Percentiles rank a stretch among this genome's conserved stretches.
These are phyloP conservation scores for Glomeris maerens DNA, from an alignment of 1,140 invertebrate species.

Conservation along the genomic window DNA sequence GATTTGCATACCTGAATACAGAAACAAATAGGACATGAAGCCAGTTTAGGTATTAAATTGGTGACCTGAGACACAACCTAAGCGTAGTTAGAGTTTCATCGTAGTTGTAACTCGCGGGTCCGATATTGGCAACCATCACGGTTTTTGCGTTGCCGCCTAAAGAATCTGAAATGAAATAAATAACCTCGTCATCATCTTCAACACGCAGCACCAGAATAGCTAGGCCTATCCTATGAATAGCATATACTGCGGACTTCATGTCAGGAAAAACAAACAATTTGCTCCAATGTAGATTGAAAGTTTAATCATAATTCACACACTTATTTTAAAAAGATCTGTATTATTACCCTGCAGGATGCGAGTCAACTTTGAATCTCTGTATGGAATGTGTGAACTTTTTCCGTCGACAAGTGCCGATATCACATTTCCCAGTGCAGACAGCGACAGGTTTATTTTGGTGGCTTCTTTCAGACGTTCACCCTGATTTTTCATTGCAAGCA, in stretches of 20 bases:
- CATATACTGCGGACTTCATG: too few species aligned
- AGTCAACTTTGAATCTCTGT: slow-evolving; percentile 87
- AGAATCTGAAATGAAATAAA: slow-evolving; percentile 46
- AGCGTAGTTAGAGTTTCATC: slow-evolving; percentile 88
- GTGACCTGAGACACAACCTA: slow-evolving; percentile 24
- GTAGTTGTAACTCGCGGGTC: slow-evolving; percentile 88
- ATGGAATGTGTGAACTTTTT: slow-evolving; percentile 74
- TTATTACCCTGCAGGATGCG: slow-evolving; percentile 58
- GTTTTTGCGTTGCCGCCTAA: slow-evolving; percentile 91
- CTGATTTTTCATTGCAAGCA: too few species aligned
- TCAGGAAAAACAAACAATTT: too few species aligned
- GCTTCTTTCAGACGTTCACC: slow-evolving; percentile 87
- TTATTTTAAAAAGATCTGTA: not conserved
- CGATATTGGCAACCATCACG: slow-evolving; percentile 93
- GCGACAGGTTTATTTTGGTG: slow-evolving; percentile 85
- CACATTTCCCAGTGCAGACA: slow-evolving; percentile 86
- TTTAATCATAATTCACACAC: too few species aligned
- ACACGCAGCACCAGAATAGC: too few species aligned
- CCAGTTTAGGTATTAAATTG: slow-evolving; percentile 3
- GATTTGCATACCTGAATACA: slow-evolving; percentile 59
- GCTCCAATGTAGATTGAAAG: too few species aligned
- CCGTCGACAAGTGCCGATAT: slow-evolving; percentile 80
- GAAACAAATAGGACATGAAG: slow-evolving; percentile 7
- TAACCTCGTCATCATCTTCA: not conserved
- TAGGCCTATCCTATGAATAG: too few species aligned